Evolutionary conservation across 2,797 vertebrate species (phyloP).

Genomic region (Pterois miles): DNA sequence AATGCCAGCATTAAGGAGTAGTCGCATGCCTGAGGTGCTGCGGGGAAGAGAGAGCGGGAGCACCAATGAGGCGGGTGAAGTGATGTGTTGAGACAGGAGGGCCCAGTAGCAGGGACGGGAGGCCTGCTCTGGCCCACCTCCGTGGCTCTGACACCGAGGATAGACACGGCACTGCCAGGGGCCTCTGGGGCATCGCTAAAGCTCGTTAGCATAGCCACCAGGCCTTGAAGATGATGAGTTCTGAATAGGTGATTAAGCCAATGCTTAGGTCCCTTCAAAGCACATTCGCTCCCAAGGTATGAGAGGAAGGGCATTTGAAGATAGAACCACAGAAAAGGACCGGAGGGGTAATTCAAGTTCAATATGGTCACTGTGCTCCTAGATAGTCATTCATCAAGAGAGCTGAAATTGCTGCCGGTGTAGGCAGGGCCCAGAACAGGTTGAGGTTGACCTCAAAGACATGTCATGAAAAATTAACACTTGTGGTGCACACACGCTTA

Average conservation of each 20-base stretch:
- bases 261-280: slow-evolving; percentile 55
- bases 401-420: slow-evolving; percentile 50
- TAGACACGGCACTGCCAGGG: slow-evolving; percentile 50
- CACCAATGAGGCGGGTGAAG: slow-evolving; percentile 62
- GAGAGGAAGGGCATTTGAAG: slow-evolving; percentile 50
- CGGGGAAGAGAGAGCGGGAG: slow-evolving; percentile 44
- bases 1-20: slow-evolving; percentile 70
- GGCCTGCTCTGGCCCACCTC: slow-evolving; percentile 65
- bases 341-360: slow-evolving; percentile 56
- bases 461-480: slow-evolving; percentile 51
- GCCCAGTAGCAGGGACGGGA: slow-evolving; percentile 57
- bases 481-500: slow-evolving; percentile 1
- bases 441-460: slow-evolving; percentile 55
- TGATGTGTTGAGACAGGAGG: slow-evolving; percentile 74
- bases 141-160: slow-evolving; percentile 54
- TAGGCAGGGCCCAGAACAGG: slow-evolving; percentile 36
- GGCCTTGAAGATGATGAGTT: slow-evolving; percentile 77
- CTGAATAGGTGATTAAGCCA: slow-evolving; percentile 78
- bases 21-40: slow-evolving; percentile 69
- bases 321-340: slow-evolving; percentile 34
- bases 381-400: slow-evolving; percentile 67
- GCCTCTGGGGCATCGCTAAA: slow-evolving; percentile 59
- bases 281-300: slow-evolving; percentile 53
- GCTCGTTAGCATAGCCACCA: slow-evolving; percentile 74
- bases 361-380: slow-evolving; percentile 58